Conservation (phyloP, 2,113 vertebrate species). For the Petrocephalus microphthalmus region DNA sequence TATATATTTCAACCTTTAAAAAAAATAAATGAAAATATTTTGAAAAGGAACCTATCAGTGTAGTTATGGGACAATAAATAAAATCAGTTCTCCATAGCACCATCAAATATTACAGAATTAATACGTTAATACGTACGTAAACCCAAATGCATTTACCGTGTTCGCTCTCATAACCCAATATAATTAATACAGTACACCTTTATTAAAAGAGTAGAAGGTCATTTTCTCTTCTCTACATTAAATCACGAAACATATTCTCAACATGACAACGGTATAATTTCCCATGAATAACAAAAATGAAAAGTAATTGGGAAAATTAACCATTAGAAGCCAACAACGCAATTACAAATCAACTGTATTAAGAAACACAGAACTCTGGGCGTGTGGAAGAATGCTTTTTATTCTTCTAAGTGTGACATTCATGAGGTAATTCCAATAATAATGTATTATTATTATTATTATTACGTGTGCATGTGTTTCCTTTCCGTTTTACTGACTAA, state of each 20-base stretch:
- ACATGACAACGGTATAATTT: not conserved
- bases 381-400: not conserved
- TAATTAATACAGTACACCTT: not conserved
- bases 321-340: not conserved
- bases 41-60: not conserved
- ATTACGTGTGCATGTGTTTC: not conserved
- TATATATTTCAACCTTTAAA: not conserved
- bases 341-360: not conserved
- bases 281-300: not conserved
- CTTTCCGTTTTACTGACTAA: not conserved
- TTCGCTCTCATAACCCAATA: not conserved
- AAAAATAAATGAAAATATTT: not conserved
- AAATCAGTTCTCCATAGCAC: not conserved
- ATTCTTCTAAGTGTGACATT: not conserved
- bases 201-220: not conserved
- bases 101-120: not conserved
- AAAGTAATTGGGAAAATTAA: not conserved
- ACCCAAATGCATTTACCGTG: not conserved
- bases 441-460: not conserved
- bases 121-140: not conserved
- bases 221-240: not conserved
- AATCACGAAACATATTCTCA: not conserved
- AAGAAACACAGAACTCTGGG: not conserved
- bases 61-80: not conserved
- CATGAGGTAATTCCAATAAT: not conserved